phyloP scores from a whole-genome alignment of 2,113 vertebrate genomes.

The Platysteira castanea region DNA sequence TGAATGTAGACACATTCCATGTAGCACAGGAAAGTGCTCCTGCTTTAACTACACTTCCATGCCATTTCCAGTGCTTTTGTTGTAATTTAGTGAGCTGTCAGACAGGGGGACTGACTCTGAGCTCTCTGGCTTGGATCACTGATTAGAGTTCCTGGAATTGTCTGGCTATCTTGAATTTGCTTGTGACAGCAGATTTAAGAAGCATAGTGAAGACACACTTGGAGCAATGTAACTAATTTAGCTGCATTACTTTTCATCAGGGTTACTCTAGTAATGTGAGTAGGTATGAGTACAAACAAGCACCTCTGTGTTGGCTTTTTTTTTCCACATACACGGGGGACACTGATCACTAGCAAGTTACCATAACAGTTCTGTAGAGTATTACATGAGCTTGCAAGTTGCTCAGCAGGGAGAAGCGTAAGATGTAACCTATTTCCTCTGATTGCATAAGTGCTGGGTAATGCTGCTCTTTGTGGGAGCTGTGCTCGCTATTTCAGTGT shows the following conservation, averaged over 20 bases:
- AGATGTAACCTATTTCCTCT: conserved; percentile 31
- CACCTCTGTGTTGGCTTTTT: not conserved
- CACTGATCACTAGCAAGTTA: conserved; percentile 5
- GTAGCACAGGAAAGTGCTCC: not conserved
- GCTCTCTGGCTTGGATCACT: not conserved
- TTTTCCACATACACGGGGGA: conserved; percentile 50
- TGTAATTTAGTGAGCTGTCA: not conserved
- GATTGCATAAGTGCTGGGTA: conserved; percentile 59
- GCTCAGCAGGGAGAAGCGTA: conserved; percentile 25
- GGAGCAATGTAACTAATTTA: not conserved
- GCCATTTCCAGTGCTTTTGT: not conserved
- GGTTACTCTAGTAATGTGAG: not conserved
- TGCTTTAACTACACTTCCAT: not conserved
- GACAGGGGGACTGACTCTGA: not conserved
- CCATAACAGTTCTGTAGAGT: not conserved
- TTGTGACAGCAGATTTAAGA: not conserved
- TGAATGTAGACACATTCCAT: not conserved
- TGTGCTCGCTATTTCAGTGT: not conserved
- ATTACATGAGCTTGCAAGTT: conserved; percentile 40
- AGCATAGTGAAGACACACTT: not conserved
- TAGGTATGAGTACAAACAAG: not conserved
- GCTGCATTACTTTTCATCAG: not conserved
- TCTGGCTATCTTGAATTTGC: not conserved
- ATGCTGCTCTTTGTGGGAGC: not conserved
- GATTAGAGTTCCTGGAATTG: not conserved